Evolutionary conservation across 2,797 vertebrate species (phyloP).

Genomic region (Rhyacichthys aspro): DNA sequence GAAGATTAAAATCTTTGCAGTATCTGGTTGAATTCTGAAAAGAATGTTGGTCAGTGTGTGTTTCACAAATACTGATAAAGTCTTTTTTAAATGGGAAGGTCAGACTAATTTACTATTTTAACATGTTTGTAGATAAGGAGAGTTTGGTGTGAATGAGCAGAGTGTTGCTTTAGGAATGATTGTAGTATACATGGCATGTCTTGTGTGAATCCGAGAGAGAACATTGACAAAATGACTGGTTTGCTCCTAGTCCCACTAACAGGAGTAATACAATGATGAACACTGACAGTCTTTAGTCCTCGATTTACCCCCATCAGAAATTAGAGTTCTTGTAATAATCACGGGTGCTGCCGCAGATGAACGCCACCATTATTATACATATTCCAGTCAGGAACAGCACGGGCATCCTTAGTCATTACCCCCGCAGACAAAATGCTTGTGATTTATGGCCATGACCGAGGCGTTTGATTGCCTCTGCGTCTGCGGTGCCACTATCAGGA

Average conservation of each 20-base stretch:
- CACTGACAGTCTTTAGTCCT: constrained; percentile 53
- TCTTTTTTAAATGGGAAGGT: no score
- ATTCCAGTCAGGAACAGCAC: constrained; percentile 64
- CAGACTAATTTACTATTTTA: no score
- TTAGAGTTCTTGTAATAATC: constrained; percentile 74
- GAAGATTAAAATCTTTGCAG: no score
- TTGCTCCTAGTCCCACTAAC: constrained; percentile 13
- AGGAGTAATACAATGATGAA: constrained; percentile 62
- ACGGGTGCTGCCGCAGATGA: constrained; percentile 54
- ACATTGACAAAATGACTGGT: no score
- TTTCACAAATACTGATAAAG: no score
- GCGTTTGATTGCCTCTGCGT: constrained; percentile 80
- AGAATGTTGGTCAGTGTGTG: no score
- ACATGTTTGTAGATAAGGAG: no score
- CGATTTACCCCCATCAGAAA: constrained; percentile 70
- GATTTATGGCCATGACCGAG: constrained; percentile 77
- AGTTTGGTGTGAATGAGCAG: constrained; percentile 5
- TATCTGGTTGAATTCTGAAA: no score
- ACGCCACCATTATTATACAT: constrained; percentile 56
- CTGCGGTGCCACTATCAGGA: constrained; percentile 74
- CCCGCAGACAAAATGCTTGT: constrained; percentile 72
- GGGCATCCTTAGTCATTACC: constrained; percentile 75
- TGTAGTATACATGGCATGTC: no score
- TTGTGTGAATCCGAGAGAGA: no score
- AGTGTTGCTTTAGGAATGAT: no score